Percentiles rank a stretch among this genome's conserved stretches.
Conservation (phyloP, 2,888 invertebrate genomes). For the Deilephila elpenor region DNA sequence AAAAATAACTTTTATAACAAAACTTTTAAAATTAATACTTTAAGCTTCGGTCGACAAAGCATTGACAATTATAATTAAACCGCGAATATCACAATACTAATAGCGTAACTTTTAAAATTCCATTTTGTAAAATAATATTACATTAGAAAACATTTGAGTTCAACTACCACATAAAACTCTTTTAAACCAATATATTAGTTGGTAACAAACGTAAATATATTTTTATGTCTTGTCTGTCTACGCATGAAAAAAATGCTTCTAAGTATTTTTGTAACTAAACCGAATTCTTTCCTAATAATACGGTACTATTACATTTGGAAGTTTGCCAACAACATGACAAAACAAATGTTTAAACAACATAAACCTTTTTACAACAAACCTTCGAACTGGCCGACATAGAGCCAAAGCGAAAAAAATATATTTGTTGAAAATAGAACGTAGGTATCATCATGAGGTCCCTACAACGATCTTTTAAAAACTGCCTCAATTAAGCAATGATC, state of each 20-base stretch:
- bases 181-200: background rate
- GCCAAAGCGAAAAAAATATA: background rate
- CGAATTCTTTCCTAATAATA: conserved; percentile 3
- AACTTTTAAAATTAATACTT: background rate
- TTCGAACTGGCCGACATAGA: background rate
- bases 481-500: too few species aligned
- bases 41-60: too few species aligned
- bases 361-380: conserved; percentile 15
- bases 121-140: too few species aligned
- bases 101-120: background rate
- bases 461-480: too few species aligned
- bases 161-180: background rate
- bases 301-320: background rate
- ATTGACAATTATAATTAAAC: too few species aligned
- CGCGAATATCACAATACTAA: too few species aligned
- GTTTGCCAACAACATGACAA: background rate
- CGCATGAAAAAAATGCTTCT: background rate
- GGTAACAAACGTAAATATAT: background rate
- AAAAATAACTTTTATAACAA: background rate
- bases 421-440: conserved; percentile 2
- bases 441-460: too few species aligned
- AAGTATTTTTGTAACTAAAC: conserved; percentile 4
- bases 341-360: conserved; percentile 16
- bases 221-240: conserved; percentile 12
- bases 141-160: background rate